Percentiles rank a stretch among this genome's conserved stretches.
phyloP scores from a whole-genome alignment of 2,888 invertebrate genomes.

The Malthinus seriepunctatus region DNA sequence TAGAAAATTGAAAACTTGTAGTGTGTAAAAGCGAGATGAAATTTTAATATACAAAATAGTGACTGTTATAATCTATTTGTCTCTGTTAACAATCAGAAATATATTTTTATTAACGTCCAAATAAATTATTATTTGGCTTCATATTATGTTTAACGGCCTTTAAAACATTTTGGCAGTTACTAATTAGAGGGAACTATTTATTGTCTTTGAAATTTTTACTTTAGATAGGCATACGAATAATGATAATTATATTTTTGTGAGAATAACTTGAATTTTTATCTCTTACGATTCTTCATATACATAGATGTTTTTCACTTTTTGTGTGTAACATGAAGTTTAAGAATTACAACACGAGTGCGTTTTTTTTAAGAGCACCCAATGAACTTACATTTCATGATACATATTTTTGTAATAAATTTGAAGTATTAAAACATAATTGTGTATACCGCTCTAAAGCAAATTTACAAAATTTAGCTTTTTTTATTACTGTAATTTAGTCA shows the following conservation, averaged over 20 bases:
- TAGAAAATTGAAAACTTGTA: conserved; percentile 31
- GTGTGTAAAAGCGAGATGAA: conserved; percentile 16
- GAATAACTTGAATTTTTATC: conserved; percentile 1
- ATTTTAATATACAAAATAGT: conserved; percentile 15
- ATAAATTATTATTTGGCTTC: background rate
- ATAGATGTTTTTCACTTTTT: background rate
- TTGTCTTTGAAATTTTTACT: conserved; percentile 5
- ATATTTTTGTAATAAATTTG: conserved; percentile 4
- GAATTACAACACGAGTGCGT: background rate
- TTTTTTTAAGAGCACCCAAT: background rate
- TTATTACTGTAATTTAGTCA: background rate
- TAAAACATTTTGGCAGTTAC: background rate
- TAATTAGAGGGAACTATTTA: background rate
- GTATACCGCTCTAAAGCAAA: conserved; percentile 27
- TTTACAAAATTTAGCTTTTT: background rate
- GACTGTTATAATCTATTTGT: conserved; percentile 9
- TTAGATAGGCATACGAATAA: conserved; percentile 4
- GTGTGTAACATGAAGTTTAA: background rate
- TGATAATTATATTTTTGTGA: conserved; percentile 10
- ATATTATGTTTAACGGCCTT: background rate
- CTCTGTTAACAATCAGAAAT: conserved; percentile 16
- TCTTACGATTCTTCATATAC: background rate
- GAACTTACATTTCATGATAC: conserved; percentile 19
- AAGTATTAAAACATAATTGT: conserved; percentile 16
- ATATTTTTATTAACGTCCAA: background rate